Evolutionary conservation across 2,888 invertebrate genomes (phyloP).

Genomic region (Agonopterix subpropinquella): DNA sequence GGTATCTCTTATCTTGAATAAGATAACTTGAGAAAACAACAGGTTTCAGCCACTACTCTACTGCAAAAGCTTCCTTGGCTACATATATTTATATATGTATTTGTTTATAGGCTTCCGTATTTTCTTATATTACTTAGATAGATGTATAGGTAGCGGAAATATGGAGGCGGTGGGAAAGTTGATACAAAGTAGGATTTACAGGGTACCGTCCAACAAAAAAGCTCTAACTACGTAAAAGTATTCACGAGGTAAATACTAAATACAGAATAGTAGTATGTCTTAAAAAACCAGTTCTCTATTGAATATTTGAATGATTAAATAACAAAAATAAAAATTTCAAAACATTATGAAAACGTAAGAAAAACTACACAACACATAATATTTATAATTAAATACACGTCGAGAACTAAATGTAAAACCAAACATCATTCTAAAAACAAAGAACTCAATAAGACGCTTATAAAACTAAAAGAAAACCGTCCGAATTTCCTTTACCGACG

Average conservation of each 20-base stretch:
- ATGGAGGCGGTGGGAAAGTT: constrained; percentile 65
- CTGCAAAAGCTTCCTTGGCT: no score
- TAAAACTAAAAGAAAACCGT: constrained; percentile 7
- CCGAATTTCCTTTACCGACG: constrained; percentile 50
- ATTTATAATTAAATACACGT: no score
- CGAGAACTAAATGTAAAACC: neutral
- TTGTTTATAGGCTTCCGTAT: constrained; percentile 3
- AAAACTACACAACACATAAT: neutral
- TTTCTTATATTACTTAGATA: constrained; percentile 19
- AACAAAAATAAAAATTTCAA: neutral
- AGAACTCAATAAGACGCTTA: neutral
- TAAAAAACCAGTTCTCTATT: no score
- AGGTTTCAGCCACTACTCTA: no score
- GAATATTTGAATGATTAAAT: no score
- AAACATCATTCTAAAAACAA: neutral
- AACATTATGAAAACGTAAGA: neutral
- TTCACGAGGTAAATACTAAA: neutral
- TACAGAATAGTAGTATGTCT: no score
- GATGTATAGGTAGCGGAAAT: constrained; percentile 51
- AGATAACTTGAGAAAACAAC: no score
- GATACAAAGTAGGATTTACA: constrained; percentile 68
- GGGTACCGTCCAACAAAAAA: constrained; percentile 45
- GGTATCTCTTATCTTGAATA: no score
- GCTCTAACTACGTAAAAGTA: neutral
- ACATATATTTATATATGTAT: neutral